phyloP scores from a whole-genome alignment of 2,113 vertebrate genomes.

The Halcyon malimbica region DNA sequence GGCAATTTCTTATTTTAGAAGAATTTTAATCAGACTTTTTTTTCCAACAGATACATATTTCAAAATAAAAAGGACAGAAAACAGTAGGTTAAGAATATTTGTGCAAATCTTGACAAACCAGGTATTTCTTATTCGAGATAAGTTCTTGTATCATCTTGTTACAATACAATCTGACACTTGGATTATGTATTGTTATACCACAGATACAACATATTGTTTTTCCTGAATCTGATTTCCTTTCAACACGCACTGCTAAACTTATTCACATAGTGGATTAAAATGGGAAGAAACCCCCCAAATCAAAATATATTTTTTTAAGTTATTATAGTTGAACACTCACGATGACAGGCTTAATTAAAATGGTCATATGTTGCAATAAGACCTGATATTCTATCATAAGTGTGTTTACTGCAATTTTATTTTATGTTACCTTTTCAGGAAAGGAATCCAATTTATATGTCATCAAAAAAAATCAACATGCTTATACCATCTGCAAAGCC shows the following conservation, averaged over 20 bases:
- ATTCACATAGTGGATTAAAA: conserved; percentile 38
- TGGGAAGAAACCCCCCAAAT: background rate
- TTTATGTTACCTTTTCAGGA: conserved; percentile 56
- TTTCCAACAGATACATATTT: background rate
- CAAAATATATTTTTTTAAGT: background rate
- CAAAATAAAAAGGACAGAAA: background rate
- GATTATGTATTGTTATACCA: background rate
- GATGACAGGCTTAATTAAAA: background rate
- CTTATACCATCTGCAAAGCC: conserved; percentile 21
- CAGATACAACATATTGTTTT: background rate
- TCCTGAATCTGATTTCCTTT: conserved; percentile 42
- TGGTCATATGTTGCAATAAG: conserved; percentile 1
- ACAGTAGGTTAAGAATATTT: background rate
- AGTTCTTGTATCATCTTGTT: background rate
- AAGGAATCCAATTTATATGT: conserved; percentile 52
- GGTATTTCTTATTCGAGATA: background rate
- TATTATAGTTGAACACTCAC: background rate
- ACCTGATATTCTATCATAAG: conserved; percentile 16
- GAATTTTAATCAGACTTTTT: background rate
- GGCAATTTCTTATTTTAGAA: background rate
- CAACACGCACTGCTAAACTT: conserved; percentile 2
- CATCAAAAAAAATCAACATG: conserved; percentile 47
- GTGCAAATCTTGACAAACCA: background rate
- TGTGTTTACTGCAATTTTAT: background rate
- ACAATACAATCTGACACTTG: background rate